These are phyloP conservation scores for Lepidotrigona ventralis DNA, from an alignment of 1,140 invertebrate species.

Conservation along the genomic window DNA sequence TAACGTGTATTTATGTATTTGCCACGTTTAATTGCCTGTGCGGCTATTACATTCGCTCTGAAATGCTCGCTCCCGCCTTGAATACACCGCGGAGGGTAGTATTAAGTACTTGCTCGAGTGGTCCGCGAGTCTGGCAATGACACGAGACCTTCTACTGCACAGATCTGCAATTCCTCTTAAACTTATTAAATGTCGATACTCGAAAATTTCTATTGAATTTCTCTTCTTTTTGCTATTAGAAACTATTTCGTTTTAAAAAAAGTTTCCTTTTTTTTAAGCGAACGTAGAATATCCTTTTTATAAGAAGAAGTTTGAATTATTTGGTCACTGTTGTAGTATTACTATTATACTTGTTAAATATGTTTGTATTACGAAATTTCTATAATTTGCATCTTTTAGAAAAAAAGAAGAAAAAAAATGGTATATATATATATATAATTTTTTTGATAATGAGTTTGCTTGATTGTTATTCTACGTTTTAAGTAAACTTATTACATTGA, in stretches of 20 bases:
- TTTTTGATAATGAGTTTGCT: neutral
- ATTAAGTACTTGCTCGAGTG: slow-evolving; percentile 50
- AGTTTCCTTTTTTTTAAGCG: neutral
- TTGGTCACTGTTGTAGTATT: neutral
- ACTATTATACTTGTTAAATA: neutral
- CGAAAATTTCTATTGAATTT: neutral
- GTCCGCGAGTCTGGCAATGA: slow-evolving; percentile 52
- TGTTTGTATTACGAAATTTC: neutral
- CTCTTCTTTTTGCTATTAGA: neutral
- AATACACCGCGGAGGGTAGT: slow-evolving; percentile 46
- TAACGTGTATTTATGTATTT: slow-evolving; percentile 75
- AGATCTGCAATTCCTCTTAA: neutral
- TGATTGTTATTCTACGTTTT: neutral
- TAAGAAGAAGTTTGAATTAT: neutral
- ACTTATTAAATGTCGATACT: slow-evolving; percentile 7
- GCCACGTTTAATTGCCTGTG: slow-evolving; percentile 72
- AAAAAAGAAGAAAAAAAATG: neutral
- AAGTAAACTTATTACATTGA: neutral
- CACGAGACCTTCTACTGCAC: slow-evolving; percentile 30
- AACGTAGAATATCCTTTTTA: neutral
- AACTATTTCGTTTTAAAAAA: neutral
- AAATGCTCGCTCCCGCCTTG: slow-evolving; percentile 45
- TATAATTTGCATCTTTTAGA: neutral
- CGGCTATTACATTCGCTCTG: slow-evolving; percentile 66
- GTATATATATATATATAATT: neutral